Evolutionary conservation across 2,797 vertebrate genomes (phyloP), one percentile per base, ranked within the genome.

Genomic region (Tadarida brasiliensis): DNA sequence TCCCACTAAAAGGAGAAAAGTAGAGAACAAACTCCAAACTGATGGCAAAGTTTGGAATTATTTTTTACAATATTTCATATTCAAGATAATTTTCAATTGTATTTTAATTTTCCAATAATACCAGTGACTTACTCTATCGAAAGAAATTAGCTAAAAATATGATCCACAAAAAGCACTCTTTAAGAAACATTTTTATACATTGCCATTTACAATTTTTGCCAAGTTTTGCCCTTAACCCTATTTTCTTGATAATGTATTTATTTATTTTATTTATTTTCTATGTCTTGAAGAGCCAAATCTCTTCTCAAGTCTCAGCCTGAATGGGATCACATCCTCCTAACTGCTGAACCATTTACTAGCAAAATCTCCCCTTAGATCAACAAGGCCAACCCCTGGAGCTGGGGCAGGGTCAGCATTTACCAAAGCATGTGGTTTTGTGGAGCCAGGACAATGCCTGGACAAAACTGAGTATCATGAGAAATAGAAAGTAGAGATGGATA

Each of bases 31-130:
- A 71, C 87, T 63, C 33, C 24, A 93, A 81, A 26, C 20, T 71
- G 35, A 84, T 74, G 19, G 24, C n/a, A 80, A 76, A 91, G 11
- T 90, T 54, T 88, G 63, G 77, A 82, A 82, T 68, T 85, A 88
- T n/a, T 84, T 87, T 83, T 26, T 59, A 0, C 59, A 84, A 51
- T 57, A 61, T 22, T 59, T 93, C 28, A 89, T 44, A 56, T 24
- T 93, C 19, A 20, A 26, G n/a, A 63, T 26, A 16, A 39, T 35
- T 35, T 14, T 82, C 30, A 51, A 33, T 17, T 59, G 7, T 67
- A 65, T 80, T 86, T 73, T 76, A 76, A 87, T 87, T 96, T 68
- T 63, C 19, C 78, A 51, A 65, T 63, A 9, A 87, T 28, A 67
- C 6, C 44, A 68, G 16, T 68, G 33, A 65, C 0, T 71, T 54